Base-by-base conservation (phyloP, 1,140 invertebrate genomes). In the Calephelis virginiensis region DNA sequence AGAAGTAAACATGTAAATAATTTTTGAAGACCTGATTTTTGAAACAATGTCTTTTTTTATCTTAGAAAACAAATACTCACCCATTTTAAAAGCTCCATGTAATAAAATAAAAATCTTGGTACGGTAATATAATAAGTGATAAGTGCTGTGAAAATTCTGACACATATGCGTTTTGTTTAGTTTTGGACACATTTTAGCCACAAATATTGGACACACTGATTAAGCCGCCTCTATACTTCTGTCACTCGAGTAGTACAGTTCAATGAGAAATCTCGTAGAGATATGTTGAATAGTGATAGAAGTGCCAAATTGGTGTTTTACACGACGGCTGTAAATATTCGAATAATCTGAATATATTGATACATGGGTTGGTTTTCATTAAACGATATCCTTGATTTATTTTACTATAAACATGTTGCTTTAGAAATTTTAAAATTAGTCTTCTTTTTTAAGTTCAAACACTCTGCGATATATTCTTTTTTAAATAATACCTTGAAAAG, bases 291-390 rank as follows among this genome's bases (percentile, higher is more conserved):
- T 56, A 37, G 53, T 56, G 53, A 56, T 56, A 17, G 53, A 28
- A 56, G 53, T 56, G 53, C 53, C 53, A 56, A 56, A 56, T 28
- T 28, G 53, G 17, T 28, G 11, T 56, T 56, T 56, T 14, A 56
- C 53, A 56, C 28, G 11, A 56, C 14, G 53, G 53, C 53, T 56
- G 53, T 56, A 28, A 56, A 56, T 28, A 56, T 56, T 28, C 53
- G 53, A 56, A 56, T 56, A 14, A 37, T 28, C 12, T 56, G 53
- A 17, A 56, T 56, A 17, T 56, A 50, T 28, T 1, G 6, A 43
- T 53, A 56, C 10, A 12, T 56, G 53, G 53, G 11, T 56, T 56
- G 17, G 53, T 10, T 38, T 56, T 6, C 53, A 56, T 37, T 28
- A 28, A 56, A 56, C 37, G 37, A 8, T 12, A 37, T 53, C 40